Evolutionary conservation across 2,888 invertebrate species (phyloP), one percentile per base, ranked within the genome.

Genomic region (Meghimatium bilineatum): DNA sequence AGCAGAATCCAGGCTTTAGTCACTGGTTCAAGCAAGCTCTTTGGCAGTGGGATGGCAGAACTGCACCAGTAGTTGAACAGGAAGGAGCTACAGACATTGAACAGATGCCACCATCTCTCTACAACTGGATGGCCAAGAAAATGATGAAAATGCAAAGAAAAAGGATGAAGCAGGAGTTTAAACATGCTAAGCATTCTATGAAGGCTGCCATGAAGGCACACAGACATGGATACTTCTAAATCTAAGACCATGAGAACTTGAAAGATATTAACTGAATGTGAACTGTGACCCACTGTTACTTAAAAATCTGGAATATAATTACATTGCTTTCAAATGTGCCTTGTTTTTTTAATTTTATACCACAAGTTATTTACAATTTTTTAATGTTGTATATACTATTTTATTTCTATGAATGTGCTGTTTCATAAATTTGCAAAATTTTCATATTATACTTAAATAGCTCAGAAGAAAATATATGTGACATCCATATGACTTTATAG

Each of bases 121-220:
- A 82, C 36, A 36, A 69, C 49, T 67, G 52, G 76, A 76, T 82
- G 76, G 26, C 52, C 34, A 56, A 56, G 56, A 76, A 82, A 36
- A 76, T 82, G 77, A 56, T 23, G 56, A 76, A 82, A 36, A 76
- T 82, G 71, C 77, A 83, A 56, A 77, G 36, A 56, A 77, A 77
- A 38, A 77, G 69, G 60, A 78, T 83, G 77, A 83, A 83, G 29
- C 17, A 75, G 71, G 67, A 75, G 34, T 38, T 82, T n/a, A 82
- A 82, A 44, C 36, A 44, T 0, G 82, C 82, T 44, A 74, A 74
- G 36, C 56, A 67, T 12, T 76, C 60, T 0, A 69, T 34, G 71
- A 83, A 83, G 38, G n/a, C n/a, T n/a, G n/a, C n/a, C n/a, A n/a
- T n/a, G n/a, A 83, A 83, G 38, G 83, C 72, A 32, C 77, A 34